Percentiles rank a stretch among this genome's conserved stretches.
Evolutionary conservation across 2,113 vertebrate genomes (phyloP).

Genomic region (Engraulis encrasicolus): DNA sequence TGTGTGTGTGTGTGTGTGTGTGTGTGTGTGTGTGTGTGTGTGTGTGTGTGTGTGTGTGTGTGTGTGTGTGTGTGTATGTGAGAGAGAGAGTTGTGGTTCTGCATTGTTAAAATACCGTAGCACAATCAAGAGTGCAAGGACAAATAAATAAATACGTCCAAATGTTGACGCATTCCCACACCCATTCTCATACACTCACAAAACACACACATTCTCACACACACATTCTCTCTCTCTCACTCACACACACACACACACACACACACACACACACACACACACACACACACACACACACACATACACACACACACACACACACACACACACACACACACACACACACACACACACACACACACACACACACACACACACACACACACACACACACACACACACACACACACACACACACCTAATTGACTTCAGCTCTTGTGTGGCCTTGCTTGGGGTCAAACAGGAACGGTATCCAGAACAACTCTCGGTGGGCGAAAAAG

Average conservation of each 20-base stretch:
- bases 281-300: background rate
- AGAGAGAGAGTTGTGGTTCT: background rate
- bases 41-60: background rate
- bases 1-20: background rate
- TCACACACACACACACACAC: conserved; percentile 2
- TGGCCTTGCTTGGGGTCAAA: no score
- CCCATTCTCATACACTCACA: background rate
- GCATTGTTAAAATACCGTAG: background rate
- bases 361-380: background rate
- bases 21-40: background rate
- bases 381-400: background rate
- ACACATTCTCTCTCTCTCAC: no score
- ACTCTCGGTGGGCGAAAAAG: no score
- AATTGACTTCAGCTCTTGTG: no score
- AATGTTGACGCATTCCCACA: background rate
- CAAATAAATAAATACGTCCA: background rate
- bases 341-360: no score
- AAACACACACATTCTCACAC: background rate
- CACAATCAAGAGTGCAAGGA: background rate
- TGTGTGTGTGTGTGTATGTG: background rate
- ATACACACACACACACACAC: background rate
- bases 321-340: no score
- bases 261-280: background rate
- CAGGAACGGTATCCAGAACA: no score
- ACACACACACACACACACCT: background rate